These are phyloP conservation scores for Penaeus japonicus DNA, from an alignment of 1,140 invertebrate species.

Conservation along the genomic window DNA sequence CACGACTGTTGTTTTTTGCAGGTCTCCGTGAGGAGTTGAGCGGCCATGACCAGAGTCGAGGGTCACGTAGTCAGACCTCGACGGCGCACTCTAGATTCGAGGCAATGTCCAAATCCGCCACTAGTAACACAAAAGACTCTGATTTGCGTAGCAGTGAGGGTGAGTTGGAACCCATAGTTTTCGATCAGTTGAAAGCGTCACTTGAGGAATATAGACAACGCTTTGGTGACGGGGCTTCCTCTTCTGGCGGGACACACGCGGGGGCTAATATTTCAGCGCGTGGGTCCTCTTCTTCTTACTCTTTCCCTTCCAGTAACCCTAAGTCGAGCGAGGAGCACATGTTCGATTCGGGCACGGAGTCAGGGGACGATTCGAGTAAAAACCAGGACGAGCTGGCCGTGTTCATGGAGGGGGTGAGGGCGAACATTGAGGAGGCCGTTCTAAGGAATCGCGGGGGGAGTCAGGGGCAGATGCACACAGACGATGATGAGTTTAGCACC, in stretches of 20 bases:
- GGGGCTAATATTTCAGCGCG: slow-evolving; percentile 1
- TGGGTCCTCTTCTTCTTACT: background rate
- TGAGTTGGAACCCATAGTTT: slow-evolving; percentile 72
- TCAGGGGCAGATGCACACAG: slow-evolving; percentile 3
- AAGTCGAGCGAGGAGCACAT: slow-evolving; percentile 57
- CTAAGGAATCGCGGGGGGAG: slow-evolving; percentile 10
- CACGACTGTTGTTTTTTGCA: background rate
- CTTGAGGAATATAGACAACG: slow-evolving; percentile 30
- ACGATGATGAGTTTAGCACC: slow-evolving; percentile 46
- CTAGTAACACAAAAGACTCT: slow-evolving; percentile 28
- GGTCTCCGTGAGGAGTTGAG: slow-evolving; percentile 41
- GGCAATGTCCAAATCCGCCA: slow-evolving; percentile 38
- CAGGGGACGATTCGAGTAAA: slow-evolving; percentile 70
- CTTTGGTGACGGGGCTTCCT: slow-evolving; percentile 49
- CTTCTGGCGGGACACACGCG: background rate
- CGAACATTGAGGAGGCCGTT: slow-evolving; percentile 59
- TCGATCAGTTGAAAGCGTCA: slow-evolving; percentile 67
- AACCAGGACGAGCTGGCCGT: slow-evolving; percentile 59
- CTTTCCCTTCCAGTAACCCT: slow-evolving; percentile 29
- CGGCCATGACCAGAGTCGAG: slow-evolving; percentile 41
- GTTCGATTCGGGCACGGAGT: slow-evolving; percentile 74
- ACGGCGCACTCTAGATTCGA: slow-evolving; percentile 26
- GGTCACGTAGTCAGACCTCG: background rate
- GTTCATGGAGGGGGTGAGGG: slow-evolving; percentile 62
- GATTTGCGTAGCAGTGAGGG: slow-evolving; percentile 61